Percentiles rank a stretch among this genome's conserved stretches.
phyloP scores from a whole-genome alignment of 2,113 vertebrate genomes.

The Apodemus sylvaticus region DNA sequence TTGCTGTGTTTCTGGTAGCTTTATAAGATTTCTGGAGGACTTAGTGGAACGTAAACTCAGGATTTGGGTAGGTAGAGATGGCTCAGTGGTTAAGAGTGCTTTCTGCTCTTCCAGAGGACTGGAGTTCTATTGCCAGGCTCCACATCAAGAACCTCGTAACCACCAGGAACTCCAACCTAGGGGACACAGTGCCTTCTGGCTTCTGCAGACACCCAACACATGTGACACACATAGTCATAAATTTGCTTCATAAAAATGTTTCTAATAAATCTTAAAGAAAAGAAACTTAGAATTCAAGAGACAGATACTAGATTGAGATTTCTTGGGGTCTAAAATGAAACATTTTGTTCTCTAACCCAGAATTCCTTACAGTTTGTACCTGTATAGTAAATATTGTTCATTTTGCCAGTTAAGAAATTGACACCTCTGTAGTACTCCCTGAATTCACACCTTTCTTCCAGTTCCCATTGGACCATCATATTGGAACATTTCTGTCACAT shows the following conservation, averaged over 20 bases:
- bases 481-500: not conserved
- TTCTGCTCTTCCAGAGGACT: not conserved
- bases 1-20: not conserved
- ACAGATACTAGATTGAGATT: not conserved
- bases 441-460: not conserved
- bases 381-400: not conserved
- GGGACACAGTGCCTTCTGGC: not conserved
- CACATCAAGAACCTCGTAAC: not conserved
- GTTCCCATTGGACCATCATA: not conserved
- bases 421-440: not conserved
- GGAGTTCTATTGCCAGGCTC: not conserved
- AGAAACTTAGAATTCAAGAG: not conserved
- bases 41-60: constrained; percentile 43
- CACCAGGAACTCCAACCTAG: not conserved
- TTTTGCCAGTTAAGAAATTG: constrained; percentile 4
- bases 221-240: not conserved
- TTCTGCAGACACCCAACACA: not conserved
- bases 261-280: not conserved
- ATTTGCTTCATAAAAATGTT: too few relatives aligned
- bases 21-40: constrained; percentile 24
- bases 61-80: not conserved
- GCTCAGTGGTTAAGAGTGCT: not conserved
- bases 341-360: not conserved
- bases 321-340: not conserved
- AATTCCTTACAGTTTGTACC: not conserved